A percentile compares a stretch with the other conserved stretches of the same genome.
Conservation (phyloP, 2,113 vertebrate species). For the Vulpes vulpes region DNA sequence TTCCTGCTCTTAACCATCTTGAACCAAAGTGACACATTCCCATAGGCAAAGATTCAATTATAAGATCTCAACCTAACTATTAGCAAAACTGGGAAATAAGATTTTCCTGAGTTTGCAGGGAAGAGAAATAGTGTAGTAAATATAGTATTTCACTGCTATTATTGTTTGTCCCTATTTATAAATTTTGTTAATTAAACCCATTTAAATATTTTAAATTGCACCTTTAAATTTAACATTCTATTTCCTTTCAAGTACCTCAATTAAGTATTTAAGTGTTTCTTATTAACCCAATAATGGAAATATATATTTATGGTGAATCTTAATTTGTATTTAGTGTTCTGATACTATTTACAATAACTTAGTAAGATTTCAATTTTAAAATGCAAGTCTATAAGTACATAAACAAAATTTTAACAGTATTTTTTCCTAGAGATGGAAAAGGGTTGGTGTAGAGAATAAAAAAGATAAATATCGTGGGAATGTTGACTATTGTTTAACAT, state of each 20-base stretch:
- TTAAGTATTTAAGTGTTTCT: constrained; percentile 55
- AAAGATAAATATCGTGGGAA: background rate
- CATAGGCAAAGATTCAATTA: background rate
- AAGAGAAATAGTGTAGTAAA: constrained; percentile 21
- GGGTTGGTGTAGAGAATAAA: background rate
- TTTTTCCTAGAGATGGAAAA: background rate
- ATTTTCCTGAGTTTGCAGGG: background rate
- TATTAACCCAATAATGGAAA: constrained; percentile 32
- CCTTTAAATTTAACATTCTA: constrained; percentile 9
- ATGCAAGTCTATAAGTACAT: background rate
- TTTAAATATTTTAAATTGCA: constrained; percentile 62
- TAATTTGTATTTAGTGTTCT: constrained; percentile 46
- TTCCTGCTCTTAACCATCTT: background rate
- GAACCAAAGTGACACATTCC: background rate
- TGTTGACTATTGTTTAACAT: background rate
- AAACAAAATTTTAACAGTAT: constrained; percentile 2
- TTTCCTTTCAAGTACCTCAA: background rate
- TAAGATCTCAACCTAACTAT: background rate
- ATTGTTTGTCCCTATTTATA: constrained; percentile 7
- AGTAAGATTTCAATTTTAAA: constrained; percentile 53
- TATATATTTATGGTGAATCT: background rate
- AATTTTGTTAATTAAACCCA: constrained; percentile 49
- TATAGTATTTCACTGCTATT: background rate
- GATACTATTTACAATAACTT: constrained; percentile 9
- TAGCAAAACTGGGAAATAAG: background rate